These are phyloP conservation scores for Strigamia crassipes DNA, from an alignment of 2,888 invertebrate species.

Conservation along the genomic window DNA sequence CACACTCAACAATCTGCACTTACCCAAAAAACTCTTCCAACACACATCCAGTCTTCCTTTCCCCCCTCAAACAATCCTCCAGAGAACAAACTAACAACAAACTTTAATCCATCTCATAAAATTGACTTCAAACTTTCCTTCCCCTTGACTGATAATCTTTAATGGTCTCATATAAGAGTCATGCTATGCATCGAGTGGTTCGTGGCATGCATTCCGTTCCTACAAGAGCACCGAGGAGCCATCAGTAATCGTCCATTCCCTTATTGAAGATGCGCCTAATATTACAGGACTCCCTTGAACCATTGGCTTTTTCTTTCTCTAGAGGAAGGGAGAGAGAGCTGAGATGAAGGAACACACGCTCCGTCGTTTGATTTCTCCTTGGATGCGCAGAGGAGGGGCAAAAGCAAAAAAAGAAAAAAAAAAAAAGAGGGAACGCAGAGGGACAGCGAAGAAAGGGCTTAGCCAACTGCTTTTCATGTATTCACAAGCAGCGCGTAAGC, in stretches of 20 bases:
- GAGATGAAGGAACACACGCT: constrained; percentile 33
- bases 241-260: constrained; percentile 28
- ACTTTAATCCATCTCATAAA: background rate
- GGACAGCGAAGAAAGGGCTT: background rate
- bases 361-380: constrained; percentile 34
- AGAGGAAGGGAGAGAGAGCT: background rate
- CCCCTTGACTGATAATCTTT: constrained; percentile 26
- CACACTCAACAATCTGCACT: too few relatives aligned
- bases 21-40: background rate
- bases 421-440: background rate
- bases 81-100: background rate
- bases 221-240: background rate
- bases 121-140: constrained; percentile 5
- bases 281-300: background rate
- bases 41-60: too few relatives aligned
- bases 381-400: constrained; percentile 33
- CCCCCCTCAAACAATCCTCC: background rate
- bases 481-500: constrained; percentile 27
- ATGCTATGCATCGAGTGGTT: constrained; percentile 22
- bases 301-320: constrained; percentile 22
- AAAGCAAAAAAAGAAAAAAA: too few relatives aligned
- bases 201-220: constrained; percentile 19
- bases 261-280: constrained; percentile 34
- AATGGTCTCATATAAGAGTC: constrained; percentile 28
- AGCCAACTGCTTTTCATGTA: constrained; percentile 34